phyloP scores from a whole-genome alignment of 2,888 invertebrate species.

The Myathropa florea region DNA sequence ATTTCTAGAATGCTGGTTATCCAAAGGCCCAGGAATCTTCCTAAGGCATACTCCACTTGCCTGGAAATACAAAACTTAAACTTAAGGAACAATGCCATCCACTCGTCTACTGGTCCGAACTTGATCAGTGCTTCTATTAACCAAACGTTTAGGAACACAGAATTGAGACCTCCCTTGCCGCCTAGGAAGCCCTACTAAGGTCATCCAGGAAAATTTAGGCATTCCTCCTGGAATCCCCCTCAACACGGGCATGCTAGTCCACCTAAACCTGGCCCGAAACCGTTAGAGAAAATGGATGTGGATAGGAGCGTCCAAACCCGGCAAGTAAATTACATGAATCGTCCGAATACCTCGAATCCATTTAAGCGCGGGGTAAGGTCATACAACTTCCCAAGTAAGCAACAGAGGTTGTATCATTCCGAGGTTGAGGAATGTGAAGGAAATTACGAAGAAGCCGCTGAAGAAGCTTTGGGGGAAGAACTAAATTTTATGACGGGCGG shows the following conservation, averaged over 20 bases:
- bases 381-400: background rate
- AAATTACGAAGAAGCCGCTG: background rate
- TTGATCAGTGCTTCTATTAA: background rate
- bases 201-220: background rate
- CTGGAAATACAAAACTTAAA: conserved; percentile 3
- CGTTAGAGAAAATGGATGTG: background rate
- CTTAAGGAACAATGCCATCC: background rate
- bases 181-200: background rate
- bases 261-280: background rate
- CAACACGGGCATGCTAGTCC: background rate
- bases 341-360: background rate
- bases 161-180: background rate
- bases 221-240: background rate
- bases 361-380: background rate
- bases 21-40: conserved; percentile 2
- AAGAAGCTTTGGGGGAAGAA: background rate
- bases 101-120: background rate
- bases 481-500: conserved; percentile 63
- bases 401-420: background rate
- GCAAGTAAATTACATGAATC: conserved; percentile 9
- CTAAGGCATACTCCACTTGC: background rate
- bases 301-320: background rate
- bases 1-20: background rate
- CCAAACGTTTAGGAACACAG: background rate
- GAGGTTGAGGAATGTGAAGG: no score